A percentile compares a stretch with the other conserved stretches of the same genome.
These are phyloP conservation scores for Pedionomus torquatus DNA, from an alignment of 2,113 vertebrate genomes.

Conservation along the genomic window DNA sequence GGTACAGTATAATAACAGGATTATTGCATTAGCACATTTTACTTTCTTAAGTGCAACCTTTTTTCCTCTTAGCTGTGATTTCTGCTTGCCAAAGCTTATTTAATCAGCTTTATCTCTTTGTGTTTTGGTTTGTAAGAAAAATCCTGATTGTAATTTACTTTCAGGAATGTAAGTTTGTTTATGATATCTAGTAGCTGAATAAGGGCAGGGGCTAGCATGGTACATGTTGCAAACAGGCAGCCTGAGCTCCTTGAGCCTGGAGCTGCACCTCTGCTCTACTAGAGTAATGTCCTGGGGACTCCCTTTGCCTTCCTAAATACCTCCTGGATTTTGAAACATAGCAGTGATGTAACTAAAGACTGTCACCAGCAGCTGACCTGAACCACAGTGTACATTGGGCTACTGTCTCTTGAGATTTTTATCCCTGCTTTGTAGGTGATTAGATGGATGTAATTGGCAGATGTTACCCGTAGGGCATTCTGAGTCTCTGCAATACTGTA, in stretches of 20 bases:
- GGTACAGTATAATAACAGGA: background rate
- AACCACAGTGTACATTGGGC: too few species aligned
- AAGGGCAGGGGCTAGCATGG: background rate
- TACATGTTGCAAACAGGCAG: background rate
- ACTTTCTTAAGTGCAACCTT: background rate
- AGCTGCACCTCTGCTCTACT: background rate
- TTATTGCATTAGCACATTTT: background rate
- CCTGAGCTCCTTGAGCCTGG: background rate
- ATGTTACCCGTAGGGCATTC: background rate
- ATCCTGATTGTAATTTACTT: background rate
- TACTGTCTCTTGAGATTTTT: background rate
- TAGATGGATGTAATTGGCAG: background rate
- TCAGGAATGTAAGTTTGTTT: background rate
- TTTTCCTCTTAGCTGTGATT: background rate
- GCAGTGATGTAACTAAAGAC: background rate
- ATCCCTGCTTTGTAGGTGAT: background rate
- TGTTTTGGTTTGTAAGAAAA: background rate
- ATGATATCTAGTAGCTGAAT: background rate
- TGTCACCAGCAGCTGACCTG: background rate
- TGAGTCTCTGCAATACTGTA: background rate
- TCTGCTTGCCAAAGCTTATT: background rate
- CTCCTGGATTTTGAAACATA: background rate
- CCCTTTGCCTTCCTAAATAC: background rate
- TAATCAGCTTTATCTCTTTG: background rate
- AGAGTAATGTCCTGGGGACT: too few species aligned